These are phyloP conservation scores for Pipistrellus pygmaeus DNA, from an alignment of 2,797 vertebrate genomes.

Conservation along the genomic window DNA sequence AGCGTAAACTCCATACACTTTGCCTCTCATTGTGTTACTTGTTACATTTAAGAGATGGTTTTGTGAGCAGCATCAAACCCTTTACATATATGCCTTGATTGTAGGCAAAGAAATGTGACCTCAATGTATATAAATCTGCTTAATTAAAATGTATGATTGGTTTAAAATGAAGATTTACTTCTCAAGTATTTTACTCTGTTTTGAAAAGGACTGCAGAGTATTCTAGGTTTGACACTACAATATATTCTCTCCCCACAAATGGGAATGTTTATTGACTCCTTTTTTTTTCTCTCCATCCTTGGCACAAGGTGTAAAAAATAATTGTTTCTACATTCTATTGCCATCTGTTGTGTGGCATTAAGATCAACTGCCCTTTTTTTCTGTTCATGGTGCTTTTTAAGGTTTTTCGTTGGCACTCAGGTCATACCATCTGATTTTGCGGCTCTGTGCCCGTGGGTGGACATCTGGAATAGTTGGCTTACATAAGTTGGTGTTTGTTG, in stretches of 20 bases:
- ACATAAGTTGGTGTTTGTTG: constrained; percentile 56
- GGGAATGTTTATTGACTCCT: constrained; percentile 34
- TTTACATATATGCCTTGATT: background rate
- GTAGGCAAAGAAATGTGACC: background rate
- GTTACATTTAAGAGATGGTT: background rate
- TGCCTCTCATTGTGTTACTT: background rate
- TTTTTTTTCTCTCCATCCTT: background rate
- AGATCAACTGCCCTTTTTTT: constrained; percentile 69
- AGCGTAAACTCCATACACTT: background rate
- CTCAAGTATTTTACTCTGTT: background rate
- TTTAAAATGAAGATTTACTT: constrained; percentile 31
- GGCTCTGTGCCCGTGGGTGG: constrained; percentile 51
- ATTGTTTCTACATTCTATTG: constrained; percentile 70
- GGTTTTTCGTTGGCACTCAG: constrained; percentile 65
- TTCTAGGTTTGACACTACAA: background rate
- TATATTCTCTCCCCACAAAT: constrained; percentile 51
- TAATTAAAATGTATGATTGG: background rate
- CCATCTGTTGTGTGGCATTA: constrained; percentile 77
- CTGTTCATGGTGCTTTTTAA: constrained; percentile 64
- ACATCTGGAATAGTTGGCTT: constrained; percentile 77
- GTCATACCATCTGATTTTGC: constrained; percentile 67
- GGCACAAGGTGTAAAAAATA: constrained; percentile 45
- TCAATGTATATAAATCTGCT: background rate
- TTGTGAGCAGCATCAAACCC: background rate
- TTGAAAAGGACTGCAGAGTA: background rate